Evolutionary conservation across 2,113 vertebrate genomes (phyloP).

Genomic region (Rallus limicola): DNA sequence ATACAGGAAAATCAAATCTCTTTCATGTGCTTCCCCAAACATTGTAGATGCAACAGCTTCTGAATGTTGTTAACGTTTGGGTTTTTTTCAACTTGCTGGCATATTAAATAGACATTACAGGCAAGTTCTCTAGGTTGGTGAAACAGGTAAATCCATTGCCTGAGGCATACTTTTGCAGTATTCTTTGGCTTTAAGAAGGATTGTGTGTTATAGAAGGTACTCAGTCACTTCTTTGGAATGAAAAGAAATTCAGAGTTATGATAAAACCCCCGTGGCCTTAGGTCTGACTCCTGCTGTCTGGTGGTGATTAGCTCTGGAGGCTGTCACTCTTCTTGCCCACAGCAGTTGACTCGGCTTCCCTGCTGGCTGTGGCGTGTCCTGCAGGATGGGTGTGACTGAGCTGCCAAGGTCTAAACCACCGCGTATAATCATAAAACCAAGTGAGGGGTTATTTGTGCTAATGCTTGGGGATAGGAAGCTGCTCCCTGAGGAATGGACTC

Average conservation of each 20-base stretch:
- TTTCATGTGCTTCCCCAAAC: slow-evolving; percentile 46
- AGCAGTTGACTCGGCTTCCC: background rate
- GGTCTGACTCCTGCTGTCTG: background rate
- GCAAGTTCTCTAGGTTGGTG: background rate
- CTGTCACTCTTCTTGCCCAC: background rate
- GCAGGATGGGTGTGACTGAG: background rate
- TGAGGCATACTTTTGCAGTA: background rate
- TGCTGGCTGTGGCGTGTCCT: background rate
- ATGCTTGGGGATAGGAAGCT: background rate
- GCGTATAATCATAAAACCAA: background rate
- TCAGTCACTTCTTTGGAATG: background rate
- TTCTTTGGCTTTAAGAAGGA: background rate
- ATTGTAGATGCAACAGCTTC: background rate
- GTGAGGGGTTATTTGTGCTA: background rate
- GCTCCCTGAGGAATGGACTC: background rate
- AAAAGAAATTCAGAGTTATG: background rate
- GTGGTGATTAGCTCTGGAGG: background rate
- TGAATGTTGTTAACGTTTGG: background rate
- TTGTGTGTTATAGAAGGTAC: background rate
- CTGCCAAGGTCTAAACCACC: background rate
- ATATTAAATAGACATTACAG: background rate
- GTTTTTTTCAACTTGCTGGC: background rate
- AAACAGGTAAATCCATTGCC: background rate
- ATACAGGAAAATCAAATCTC: background rate
- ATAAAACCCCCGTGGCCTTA: background rate